Base-by-base conservation (phyloP, 2,797 vertebrate species). In the Siniperca undulata region DNA sequence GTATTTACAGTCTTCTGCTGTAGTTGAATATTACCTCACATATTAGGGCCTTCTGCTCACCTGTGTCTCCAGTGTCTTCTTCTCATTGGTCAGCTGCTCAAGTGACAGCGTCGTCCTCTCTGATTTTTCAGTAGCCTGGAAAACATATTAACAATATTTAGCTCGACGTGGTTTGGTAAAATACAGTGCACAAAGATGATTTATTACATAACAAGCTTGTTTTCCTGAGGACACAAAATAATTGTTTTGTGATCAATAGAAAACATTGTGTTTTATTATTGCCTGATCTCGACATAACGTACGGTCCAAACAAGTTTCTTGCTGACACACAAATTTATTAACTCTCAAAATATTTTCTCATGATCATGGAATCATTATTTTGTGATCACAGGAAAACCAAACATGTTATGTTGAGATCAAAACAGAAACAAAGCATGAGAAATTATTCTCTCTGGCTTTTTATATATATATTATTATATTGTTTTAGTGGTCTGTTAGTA, bases 51-150 rank as follows among this genome's bases (percentile, higher is more conserved):
- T 82, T 89, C 65, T 94, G 95, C 89, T 97, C 95, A 87, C 96
- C 96, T 70, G 94, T 48, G 87, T 93, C 90, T 76, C 82, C 64
- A 93, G 87, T 0, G 62, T 77, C 71, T 30, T 77, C 30, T 90
- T 93, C 62, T 93, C 88, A 78, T 74, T 76, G 66, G 80, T 90
- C 87, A 93, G 81, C 85, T 92, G 85, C 70, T 94, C 90, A 70
- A 94, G 80, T 4, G 95, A 92, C 75, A 89, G 92, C 2, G 81
- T 70, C 75, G 91, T 93, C 69, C 94, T 92, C 0, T 93, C 90
- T 12, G 96, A 96, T 0, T 94, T 81, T 80, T 97, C 96, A 48
- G 89, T 88, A 1, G 91, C 67, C 52, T 96, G 88, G 4, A 90
- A 89, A 80, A 90, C 38, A 86, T 0, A 22, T 46, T 0, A 3